These are phyloP conservation scores for Darevskia mixta DNA, from an alignment of 2,797 vertebrate species.

Conservation along the genomic window DNA sequence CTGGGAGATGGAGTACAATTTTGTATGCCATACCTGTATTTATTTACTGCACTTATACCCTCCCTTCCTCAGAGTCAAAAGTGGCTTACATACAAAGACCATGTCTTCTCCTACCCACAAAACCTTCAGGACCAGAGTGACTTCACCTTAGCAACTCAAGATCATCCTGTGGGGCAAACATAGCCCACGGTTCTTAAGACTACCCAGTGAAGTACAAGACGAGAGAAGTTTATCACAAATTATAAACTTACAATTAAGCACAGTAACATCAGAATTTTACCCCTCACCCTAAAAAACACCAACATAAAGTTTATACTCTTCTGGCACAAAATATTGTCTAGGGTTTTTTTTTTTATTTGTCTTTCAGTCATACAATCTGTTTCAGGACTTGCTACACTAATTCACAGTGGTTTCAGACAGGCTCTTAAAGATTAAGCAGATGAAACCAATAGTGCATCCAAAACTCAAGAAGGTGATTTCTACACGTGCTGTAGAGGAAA, in stretches of 20 bases:
- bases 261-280: too few relatives aligned
- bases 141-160: not conserved
- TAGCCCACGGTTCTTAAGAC: too few relatives aligned
- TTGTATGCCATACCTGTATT: not conserved
- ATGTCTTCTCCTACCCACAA: not conserved
- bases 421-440: too few relatives aligned
- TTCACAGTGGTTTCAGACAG: not conserved
- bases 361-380: not conserved
- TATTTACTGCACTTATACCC: not conserved
- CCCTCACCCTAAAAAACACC: not conserved
- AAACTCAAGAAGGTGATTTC: too few relatives aligned
- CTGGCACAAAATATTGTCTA: not conserved
- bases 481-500: too few relatives aligned
- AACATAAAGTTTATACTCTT: not conserved
- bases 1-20: not conserved
- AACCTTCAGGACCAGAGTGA: not conserved
- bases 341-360: not conserved
- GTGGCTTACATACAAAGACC: not conserved
- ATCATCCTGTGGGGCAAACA: not conserved
- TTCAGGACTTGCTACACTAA: not conserved
- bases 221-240: not conserved
- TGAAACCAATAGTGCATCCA: too few relatives aligned
- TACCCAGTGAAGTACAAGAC: not conserved
- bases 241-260: not conserved
- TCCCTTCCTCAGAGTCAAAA: not conserved